Percentiles rank a stretch among this genome's conserved stretches.
Conservation (phyloP, 92 coral and sea anemone genomes). For the Palythoa grandis region DNA sequence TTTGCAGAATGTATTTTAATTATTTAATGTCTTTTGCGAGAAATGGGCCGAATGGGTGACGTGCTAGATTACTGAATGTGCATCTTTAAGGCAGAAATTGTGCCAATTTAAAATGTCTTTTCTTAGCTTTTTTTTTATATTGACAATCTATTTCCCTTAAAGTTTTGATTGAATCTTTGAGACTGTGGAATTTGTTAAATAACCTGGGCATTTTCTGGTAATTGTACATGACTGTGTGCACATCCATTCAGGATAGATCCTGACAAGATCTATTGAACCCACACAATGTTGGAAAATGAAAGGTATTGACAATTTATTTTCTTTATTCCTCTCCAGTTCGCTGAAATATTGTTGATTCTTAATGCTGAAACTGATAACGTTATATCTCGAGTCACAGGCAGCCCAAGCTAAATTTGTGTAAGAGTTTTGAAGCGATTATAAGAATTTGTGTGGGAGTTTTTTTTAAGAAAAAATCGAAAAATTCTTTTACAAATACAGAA, state of each 20-base stretch:
- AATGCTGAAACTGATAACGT: background rate
- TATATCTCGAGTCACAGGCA: background rate
- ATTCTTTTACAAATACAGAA: no score
- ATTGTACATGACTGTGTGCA: background rate
- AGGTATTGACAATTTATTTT: background rate
- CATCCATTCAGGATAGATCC: background rate
- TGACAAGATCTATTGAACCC: background rate
- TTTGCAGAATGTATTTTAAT: no score
- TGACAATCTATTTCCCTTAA: background rate
- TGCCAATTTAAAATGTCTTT: background rate
- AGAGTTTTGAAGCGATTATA: no score
- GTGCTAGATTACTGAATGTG: background rate
- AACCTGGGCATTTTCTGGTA: background rate
- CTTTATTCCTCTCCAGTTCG: background rate
- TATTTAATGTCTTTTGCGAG: background rate
- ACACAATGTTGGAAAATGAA: slow-evolving; percentile 4
- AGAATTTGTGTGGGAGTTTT: no score
- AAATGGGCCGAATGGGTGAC: background rate
- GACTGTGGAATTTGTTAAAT: background rate
- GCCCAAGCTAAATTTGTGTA: no score
- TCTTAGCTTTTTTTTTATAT: background rate
- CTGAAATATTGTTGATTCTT: background rate
- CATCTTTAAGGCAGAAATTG: background rate
- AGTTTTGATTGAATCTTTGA: background rate
- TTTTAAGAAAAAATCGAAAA: no score